Conservation (phyloP, 2,888 invertebrate genomes). For the Lochmaea capreae region DNA sequence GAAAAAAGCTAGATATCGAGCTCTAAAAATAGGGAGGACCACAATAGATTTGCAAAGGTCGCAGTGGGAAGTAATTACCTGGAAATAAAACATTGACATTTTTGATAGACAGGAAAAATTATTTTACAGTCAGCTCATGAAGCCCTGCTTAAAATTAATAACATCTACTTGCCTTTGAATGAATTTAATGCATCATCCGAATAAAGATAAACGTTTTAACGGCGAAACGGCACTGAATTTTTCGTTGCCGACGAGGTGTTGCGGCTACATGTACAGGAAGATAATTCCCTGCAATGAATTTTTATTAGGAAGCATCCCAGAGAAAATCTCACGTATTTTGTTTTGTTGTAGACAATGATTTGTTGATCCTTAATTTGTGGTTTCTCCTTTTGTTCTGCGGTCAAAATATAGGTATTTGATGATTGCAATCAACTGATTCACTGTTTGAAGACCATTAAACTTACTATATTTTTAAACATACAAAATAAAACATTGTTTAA, state of each 20-base stretch:
- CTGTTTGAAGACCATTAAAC: background rate
- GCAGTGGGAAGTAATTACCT: too few relatives aligned
- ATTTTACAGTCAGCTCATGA: slow-evolving; percentile 16
- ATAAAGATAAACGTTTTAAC: slow-evolving; percentile 34
- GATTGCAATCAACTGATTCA: slow-evolving; percentile 11
- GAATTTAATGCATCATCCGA: slow-evolving; percentile 37
- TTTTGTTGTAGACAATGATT: slow-evolving; percentile 18
- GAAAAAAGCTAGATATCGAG: too few relatives aligned
- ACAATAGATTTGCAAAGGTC: too few relatives aligned
- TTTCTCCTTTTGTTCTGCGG: background rate
- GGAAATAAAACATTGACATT: too few relatives aligned
- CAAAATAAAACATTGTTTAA: too few relatives aligned
- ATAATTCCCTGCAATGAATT: slow-evolving; percentile 37
- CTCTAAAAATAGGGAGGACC: too few relatives aligned
- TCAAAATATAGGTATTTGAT: slow-evolving; percentile 1
- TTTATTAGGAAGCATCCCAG: slow-evolving; percentile 30
- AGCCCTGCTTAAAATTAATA: slow-evolving; percentile 24
- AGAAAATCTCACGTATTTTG: slow-evolving; percentile 31
- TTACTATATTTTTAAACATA: background rate
- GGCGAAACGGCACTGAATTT: slow-evolving; percentile 22
- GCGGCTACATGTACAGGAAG: slow-evolving; percentile 33
- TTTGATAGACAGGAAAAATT: too few relatives aligned
- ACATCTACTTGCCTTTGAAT: slow-evolving; percentile 31
- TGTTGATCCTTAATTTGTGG: slow-evolving; percentile 23
- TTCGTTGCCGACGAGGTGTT: slow-evolving; percentile 24